Percentiles rank a stretch among this genome's conserved stretches.
Evolutionary conservation across 2,113 vertebrate genomes (phyloP).

Genomic region (Siniperca chuatsi): DNA sequence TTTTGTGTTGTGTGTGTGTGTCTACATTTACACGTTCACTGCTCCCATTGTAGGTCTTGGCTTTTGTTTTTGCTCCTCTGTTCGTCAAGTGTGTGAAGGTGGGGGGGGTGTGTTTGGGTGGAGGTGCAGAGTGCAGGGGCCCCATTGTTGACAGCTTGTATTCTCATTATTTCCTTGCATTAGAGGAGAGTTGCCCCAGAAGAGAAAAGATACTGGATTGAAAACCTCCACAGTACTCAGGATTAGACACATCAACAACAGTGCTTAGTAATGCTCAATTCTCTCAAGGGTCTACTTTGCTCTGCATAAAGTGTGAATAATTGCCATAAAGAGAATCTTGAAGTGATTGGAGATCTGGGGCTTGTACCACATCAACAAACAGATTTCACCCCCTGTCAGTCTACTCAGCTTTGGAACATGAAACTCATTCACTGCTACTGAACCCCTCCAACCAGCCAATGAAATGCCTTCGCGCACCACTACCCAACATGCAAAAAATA

Average conservation of each 20-base stretch:
- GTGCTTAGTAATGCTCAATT: slow-evolving; percentile 56
- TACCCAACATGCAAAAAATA: slow-evolving; percentile 51
- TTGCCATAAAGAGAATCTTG: slow-evolving; percentile 61
- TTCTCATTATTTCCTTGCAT: slow-evolving; percentile 61
- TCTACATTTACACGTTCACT: slow-evolving; percentile 1
- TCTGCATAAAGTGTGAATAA: slow-evolving; percentile 65
- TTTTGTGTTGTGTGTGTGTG: slow-evolving; percentile 20
- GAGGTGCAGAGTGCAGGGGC: slow-evolving; percentile 49
- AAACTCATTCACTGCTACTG: slow-evolving; percentile 37
- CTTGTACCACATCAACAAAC: slow-evolving; percentile 60
- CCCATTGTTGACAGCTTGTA: slow-evolving; percentile 50
- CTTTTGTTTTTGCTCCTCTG: slow-evolving; percentile 58
- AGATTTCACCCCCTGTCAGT: slow-evolving; percentile 69
- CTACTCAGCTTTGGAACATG: slow-evolving; percentile 52
- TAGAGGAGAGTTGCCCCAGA: slow-evolving; percentile 62
- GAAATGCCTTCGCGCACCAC: slow-evolving; percentile 48
- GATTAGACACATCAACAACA: slow-evolving; percentile 64
- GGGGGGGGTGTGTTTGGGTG: slow-evolving; percentile 17
- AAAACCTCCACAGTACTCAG: slow-evolving; percentile 42
- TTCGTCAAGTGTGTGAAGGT: slow-evolving; percentile 60
- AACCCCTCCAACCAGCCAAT: slow-evolving; percentile 56
- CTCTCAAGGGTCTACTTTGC: slow-evolving; percentile 62
- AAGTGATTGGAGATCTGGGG: slow-evolving; percentile 45
- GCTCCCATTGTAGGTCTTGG: slow-evolving; percentile 36
- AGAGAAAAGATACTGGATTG: slow-evolving; percentile 40